These are phyloP conservation scores for Brienomyrus longianalis DNA, from an alignment of 2,113 vertebrate genomes.

Conservation along the genomic window DNA sequence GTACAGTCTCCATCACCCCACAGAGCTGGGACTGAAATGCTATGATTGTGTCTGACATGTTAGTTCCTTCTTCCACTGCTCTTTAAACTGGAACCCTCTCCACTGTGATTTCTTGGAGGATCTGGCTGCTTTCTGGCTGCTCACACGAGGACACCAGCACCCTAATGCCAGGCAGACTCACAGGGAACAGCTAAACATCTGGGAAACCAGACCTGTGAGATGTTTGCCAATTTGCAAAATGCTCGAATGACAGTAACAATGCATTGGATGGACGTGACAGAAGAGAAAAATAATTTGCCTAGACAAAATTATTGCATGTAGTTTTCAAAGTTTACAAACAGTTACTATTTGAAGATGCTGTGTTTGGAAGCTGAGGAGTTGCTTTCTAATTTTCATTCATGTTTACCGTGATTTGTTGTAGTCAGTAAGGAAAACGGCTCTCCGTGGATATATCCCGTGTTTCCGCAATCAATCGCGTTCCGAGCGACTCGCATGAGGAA, in stretches of 20 bases:
- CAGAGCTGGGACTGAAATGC: slow-evolving; percentile 45
- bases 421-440: background rate
- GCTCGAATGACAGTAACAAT: background rate
- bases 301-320: background rate
- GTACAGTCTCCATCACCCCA: slow-evolving; percentile 43
- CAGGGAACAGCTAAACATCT: background rate
- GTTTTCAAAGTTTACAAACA: background rate
- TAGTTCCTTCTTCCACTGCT: background rate
- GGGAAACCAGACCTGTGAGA: background rate
- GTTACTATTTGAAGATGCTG: background rate
- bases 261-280: background rate
- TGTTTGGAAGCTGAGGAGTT: background rate
- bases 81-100: background rate
- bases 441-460: background rate
- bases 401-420: background rate
- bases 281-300: background rate
- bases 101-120: background rate
- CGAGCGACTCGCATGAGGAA: background rate
- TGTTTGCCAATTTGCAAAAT: background rate
- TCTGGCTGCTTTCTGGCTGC: background rate
- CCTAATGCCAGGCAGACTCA: background rate
- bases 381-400: background rate
- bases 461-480: background rate
- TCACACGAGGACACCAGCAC: background rate
- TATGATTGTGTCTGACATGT: slow-evolving; percentile 15